These are phyloP conservation scores for Leptinotarsa tumamoca DNA, from an alignment of 2,888 invertebrate species.

Conservation along the genomic window DNA sequence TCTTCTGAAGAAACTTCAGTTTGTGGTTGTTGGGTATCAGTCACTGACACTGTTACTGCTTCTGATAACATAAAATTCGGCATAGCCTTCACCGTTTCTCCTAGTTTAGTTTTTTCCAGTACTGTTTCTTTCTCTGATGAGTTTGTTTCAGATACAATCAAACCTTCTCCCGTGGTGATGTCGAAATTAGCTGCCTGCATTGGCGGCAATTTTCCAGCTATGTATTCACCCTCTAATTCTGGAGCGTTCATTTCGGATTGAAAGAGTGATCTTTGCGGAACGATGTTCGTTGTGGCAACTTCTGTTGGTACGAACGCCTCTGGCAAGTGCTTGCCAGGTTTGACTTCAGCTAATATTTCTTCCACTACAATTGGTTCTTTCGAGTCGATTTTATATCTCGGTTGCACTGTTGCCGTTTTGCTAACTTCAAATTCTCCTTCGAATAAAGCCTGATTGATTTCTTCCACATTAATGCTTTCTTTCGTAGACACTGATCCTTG, in stretches of 20 bases:
- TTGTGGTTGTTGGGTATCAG: conserved; percentile 77
- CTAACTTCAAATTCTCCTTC: conserved; percentile 71
- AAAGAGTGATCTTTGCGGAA: conserved; percentile 75
- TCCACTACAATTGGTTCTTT: conserved; percentile 75
- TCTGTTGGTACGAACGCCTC: conserved; percentile 85
- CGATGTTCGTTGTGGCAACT: conserved; percentile 75
- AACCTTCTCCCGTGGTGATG: conserved; percentile 73
- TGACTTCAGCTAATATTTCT: conserved; percentile 77
- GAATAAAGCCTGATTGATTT: conserved; percentile 72
- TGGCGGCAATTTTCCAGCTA: conserved; percentile 72
- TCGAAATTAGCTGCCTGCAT: conserved; percentile 73
- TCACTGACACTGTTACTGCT: conserved; percentile 72
- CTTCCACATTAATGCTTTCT: conserved; percentile 74
- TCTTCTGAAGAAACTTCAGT: conserved; percentile 67
- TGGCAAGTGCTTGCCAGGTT: conserved; percentile 82
- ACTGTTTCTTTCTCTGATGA: conserved; percentile 76
- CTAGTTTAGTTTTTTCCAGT: conserved; percentile 65
- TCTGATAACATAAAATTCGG: conserved; percentile 69
- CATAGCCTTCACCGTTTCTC: conserved; percentile 67
- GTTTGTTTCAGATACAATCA: conserved; percentile 70
- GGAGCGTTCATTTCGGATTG: conserved; percentile 76
- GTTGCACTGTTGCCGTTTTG: conserved; percentile 69
- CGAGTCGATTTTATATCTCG: conserved; percentile 74
- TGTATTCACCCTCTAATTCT: conserved; percentile 76
- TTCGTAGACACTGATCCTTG: conserved; percentile 72